A percentile compares a stretch with the other conserved stretches of the same genome.
phyloP scores from a whole-genome alignment of 2,888 invertebrate genomes.

The Pseudoips prasinana region DNA sequence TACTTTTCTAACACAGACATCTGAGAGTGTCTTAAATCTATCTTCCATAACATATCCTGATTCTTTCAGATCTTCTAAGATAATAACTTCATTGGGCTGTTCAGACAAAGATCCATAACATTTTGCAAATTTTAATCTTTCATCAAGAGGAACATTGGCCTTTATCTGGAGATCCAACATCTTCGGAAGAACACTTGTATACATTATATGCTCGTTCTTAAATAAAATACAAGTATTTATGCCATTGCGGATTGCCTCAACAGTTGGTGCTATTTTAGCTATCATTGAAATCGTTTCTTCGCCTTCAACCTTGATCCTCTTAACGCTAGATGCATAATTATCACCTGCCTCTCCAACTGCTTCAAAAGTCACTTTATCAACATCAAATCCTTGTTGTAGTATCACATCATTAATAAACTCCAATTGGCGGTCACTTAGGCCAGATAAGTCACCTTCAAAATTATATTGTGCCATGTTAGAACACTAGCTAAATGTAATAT shows the following conservation, averaged over 20 bases:
- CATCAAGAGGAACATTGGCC: conserved; percentile 37
- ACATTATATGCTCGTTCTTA: conserved; percentile 44
- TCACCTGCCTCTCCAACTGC: conserved; percentile 42
- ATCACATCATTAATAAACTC: conserved; percentile 41
- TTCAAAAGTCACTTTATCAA: conserved; percentile 33
- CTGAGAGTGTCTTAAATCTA: conserved; percentile 35
- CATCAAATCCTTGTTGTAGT: conserved; percentile 33
- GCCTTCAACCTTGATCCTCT: conserved; percentile 32
- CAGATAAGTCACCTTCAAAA: conserved; percentile 38
- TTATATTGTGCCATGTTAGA: conserved; percentile 32
- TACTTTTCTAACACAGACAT: conserved; percentile 37
- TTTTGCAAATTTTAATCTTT: conserved; percentile 37
- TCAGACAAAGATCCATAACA: conserved; percentile 44
- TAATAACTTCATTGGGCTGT: conserved; percentile 41
- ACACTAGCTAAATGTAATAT: too few relatives aligned
- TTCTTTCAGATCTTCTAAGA: conserved; percentile 48
- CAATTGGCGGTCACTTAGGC: conserved; percentile 34
- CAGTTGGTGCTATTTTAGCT: conserved; percentile 47
- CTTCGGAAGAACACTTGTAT: conserved; percentile 42
- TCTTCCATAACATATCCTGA: conserved; percentile 42
- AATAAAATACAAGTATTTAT: conserved; percentile 29
- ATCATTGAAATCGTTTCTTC: conserved; percentile 39
- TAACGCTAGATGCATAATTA: conserved; percentile 39
- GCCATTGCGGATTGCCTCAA: conserved; percentile 23
- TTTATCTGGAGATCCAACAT: conserved; percentile 40